Conservation (phyloP, 1,140 invertebrate genomes). For the Lepidostoma basale region DNA sequence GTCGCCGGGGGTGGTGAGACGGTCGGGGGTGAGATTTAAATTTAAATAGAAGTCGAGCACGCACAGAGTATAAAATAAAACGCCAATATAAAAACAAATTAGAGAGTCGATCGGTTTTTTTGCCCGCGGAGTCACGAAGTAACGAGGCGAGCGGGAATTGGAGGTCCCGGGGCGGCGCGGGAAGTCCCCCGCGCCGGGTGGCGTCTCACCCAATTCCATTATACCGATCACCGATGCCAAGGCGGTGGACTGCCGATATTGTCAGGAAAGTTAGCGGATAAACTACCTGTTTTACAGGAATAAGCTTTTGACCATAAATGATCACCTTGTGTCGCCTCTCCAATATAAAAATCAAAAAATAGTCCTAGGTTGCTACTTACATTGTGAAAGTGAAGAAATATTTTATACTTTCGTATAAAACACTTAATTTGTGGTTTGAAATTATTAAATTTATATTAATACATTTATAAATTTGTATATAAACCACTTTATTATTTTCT, state of each 20-base stretch:
- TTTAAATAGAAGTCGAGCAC: slow-evolving; percentile 46
- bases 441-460: too few species aligned
- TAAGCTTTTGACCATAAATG: too few species aligned
- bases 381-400: too few species aligned
- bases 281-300: too few species aligned
- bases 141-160: slow-evolving; percentile 20
- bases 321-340: too few species aligned
- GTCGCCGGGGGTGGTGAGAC: not conserved
- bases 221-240: slow-evolving; percentile 33
- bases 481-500: too few species aligned
- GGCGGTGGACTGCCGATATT: too few species aligned
- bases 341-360: too few species aligned
- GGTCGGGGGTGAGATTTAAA: slow-evolving; percentile 39
- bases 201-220: slow-evolving; percentile 36
- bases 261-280: not conserved
- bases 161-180: not conserved
- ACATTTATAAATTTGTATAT: too few species aligned
- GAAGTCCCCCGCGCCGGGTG: slow-evolving; percentile 1
- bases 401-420: too few species aligned
- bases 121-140: slow-evolving; percentile 24
- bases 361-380: too few species aligned
- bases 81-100: slow-evolving; percentile 47
- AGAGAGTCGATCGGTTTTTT: slow-evolving; percentile 46
- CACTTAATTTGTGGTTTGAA: too few species aligned
- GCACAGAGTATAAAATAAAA: slow-evolving; percentile 47